These are phyloP conservation scores for Carpatolechia fugitivella DNA, from an alignment of 2,888 invertebrate genomes.

Conservation along the genomic window DNA sequence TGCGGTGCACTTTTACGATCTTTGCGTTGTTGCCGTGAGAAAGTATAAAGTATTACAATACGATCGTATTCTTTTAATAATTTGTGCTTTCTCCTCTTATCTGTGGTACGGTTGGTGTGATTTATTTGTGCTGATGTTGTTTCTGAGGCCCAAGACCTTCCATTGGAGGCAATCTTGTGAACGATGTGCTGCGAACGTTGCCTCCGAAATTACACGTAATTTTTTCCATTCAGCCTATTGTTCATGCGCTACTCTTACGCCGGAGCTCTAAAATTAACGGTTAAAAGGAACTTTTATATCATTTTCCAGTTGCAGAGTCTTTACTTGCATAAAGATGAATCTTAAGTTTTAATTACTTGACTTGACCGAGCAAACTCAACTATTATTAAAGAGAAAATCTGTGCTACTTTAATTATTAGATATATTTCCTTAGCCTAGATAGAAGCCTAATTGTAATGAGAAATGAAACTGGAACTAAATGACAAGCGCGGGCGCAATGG, in stretches of 20 bases:
- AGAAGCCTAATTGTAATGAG: too few relatives aligned
- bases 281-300: neutral
- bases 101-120: slow-evolving; percentile 28
- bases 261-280: neutral
- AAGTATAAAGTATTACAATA: slow-evolving; percentile 2
- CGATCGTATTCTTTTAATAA: slow-evolving; percentile 4
- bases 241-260: slow-evolving; percentile 34
- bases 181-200: slow-evolving; percentile 27
- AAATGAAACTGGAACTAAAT: too few relatives aligned
- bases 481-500: too few relatives aligned
- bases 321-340: too few relatives aligned
- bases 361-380: too few relatives aligned
- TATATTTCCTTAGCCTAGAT: too few relatives aligned
- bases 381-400: too few relatives aligned
- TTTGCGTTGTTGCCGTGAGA: neutral
- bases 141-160: slow-evolving; percentile 12
- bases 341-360: too few relatives aligned
- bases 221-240: slow-evolving; percentile 55
- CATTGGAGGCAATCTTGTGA: slow-evolving; percentile 36
- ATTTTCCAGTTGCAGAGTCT: too few relatives aligned
- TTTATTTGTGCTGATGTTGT: slow-evolving; percentile 37
- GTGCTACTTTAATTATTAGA: too few relatives aligned
- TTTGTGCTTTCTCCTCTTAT: slow-evolving; percentile 38
- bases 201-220: slow-evolving; percentile 50
- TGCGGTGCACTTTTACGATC: slow-evolving; percentile 1